Evolutionary conservation across 2,888 invertebrate genomes (phyloP).

Genomic region (Drosophila neotestacea): DNA sequence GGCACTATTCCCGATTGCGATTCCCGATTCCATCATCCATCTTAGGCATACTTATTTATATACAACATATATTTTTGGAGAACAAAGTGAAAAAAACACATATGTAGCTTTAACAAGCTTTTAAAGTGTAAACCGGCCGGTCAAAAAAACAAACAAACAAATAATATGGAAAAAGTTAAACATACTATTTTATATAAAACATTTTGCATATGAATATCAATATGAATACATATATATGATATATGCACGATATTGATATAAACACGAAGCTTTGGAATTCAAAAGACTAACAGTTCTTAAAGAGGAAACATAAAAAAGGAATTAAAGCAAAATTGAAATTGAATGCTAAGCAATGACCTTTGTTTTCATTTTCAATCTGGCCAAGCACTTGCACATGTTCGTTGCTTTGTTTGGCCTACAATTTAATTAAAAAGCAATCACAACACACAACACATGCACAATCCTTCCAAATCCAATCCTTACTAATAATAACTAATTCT

Average conservation of each 20-base stretch:
- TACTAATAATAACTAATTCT: slow-evolving; percentile 38
- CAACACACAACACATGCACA: slow-evolving; percentile 28
- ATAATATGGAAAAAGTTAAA: slow-evolving; percentile 47
- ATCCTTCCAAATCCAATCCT: slow-evolving; percentile 53
- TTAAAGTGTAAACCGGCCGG: slow-evolving; percentile 66
- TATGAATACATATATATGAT: slow-evolving; percentile 56
- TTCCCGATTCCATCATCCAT: slow-evolving; percentile 33
- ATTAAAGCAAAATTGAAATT: slow-evolving; percentile 17
- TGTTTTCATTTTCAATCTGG: slow-evolving; percentile 6
- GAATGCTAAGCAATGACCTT: slow-evolving; percentile 11
- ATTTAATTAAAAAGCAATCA: slow-evolving; percentile 27
- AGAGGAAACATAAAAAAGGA: slow-evolving; percentile 48
- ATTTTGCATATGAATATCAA: slow-evolving; percentile 56
- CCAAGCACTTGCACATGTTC: not conserved
- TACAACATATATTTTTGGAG: slow-evolving; percentile 58
- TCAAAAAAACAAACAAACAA: slow-evolving; percentile 1
- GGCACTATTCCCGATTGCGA: slow-evolving; percentile 36
- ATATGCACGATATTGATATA: slow-evolving; percentile 40
- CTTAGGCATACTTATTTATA: slow-evolving; percentile 46
- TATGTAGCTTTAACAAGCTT: slow-evolving; percentile 61
- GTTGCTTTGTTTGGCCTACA: slow-evolving; percentile 2
- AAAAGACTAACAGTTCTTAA: slow-evolving; percentile 79
- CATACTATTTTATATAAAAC: slow-evolving; percentile 72
- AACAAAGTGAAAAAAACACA: slow-evolving; percentile 22
- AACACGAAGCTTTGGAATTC: slow-evolving; percentile 65